These are phyloP conservation scores for Oreochromis niloticus DNA, from an alignment of 2,113 vertebrate species.

Conservation along the genomic window DNA sequence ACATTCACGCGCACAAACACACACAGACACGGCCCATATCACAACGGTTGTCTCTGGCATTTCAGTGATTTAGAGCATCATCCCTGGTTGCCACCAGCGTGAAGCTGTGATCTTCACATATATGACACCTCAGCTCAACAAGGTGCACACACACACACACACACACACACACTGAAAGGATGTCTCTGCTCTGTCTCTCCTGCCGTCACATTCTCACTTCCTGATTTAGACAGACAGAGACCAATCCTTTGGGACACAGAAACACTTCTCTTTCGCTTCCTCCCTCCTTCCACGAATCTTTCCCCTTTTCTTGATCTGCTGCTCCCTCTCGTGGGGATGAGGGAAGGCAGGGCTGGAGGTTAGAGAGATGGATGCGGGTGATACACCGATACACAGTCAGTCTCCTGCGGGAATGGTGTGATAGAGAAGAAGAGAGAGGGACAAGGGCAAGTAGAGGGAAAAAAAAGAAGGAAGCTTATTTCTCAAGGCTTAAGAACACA, in stretches of 20 bases:
- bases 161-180: constrained; percentile 30
- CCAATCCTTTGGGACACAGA: constrained; percentile 59
- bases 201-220: constrained; percentile 67
- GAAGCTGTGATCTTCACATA: constrained; percentile 65
- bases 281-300: constrained; percentile 10
- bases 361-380: constrained; percentile 26
- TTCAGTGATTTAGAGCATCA: constrained; percentile 59
- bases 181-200: constrained; percentile 29
- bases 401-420: constrained; percentile 51
- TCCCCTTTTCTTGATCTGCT: constrained; percentile 23
- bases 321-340: constrained; percentile 42
- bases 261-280: constrained; percentile 34
- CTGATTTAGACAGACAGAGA: constrained; percentile 65
- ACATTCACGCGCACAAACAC: background rate
- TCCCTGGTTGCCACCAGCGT: constrained; percentile 52
- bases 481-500: background rate
- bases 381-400: constrained; percentile 31
- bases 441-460: background rate
- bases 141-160: constrained; percentile 32
- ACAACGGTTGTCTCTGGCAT: constrained; percentile 41
- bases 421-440: constrained; percentile 15
- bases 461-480: background rate
- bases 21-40: constrained; percentile 37
- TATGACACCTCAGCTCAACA: constrained; percentile 68
- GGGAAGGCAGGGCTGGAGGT: constrained; percentile 25